Conservation (phyloP, 2,888 invertebrate genomes). For the Polydesmus complanatus region DNA sequence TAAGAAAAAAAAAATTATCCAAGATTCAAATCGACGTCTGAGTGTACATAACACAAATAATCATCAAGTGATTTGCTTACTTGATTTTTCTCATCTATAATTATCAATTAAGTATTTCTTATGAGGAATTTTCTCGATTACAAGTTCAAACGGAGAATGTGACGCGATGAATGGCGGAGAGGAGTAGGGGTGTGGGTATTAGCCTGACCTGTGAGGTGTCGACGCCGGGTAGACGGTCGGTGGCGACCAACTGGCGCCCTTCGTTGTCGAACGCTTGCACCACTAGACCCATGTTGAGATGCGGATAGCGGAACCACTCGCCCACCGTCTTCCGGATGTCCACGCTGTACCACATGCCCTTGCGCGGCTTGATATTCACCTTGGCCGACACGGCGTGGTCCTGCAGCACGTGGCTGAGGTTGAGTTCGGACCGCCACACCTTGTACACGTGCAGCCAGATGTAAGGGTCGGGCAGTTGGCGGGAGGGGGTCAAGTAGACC, state of each 20-base stretch:
- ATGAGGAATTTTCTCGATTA: too few species aligned
- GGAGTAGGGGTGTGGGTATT: too few species aligned
- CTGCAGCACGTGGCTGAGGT: constrained; percentile 11
- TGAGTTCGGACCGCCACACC: constrained; percentile 5
- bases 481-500: constrained; percentile 42
- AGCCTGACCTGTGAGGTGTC: constrained; percentile 12
- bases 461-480: neutral
- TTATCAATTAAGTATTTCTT: too few species aligned
- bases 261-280: constrained; percentile 41
- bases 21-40: too few species aligned
- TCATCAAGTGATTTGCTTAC: too few species aligned
- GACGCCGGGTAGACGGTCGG: constrained; percentile 48
- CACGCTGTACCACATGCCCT: constrained; percentile 51
- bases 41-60: too few species aligned
- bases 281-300: constrained; percentile 60
- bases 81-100: too few species aligned
- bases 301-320: constrained; percentile 57
- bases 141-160: too few species aligned
- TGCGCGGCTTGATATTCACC: constrained; percentile 32
- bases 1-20: too few species aligned
- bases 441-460: constrained; percentile 14
- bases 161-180: too few species aligned
- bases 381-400: constrained; percentile 21
- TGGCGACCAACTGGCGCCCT: constrained; percentile 40
- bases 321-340: constrained; percentile 59